Base-by-base conservation (phyloP, 2,888 invertebrate species). In the Patella caerulea region DNA sequence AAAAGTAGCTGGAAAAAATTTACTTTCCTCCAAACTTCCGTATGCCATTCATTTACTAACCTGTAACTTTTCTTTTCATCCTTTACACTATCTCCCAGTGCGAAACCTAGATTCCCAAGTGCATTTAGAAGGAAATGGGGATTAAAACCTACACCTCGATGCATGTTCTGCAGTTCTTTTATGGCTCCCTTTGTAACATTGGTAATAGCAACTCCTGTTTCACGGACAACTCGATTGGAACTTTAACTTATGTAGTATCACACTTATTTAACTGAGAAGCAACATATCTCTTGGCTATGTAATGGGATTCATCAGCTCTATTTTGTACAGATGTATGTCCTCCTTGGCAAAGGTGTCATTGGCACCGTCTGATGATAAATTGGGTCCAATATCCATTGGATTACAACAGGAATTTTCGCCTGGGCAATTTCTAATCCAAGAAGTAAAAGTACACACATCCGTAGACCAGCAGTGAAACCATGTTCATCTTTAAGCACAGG, bases 161-260 rank as follows among this genome's bases (percentile, higher is more conserved):
- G 14, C 54, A 77, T 15, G 45, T 69, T 45, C 11, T 69, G 55
- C 7, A 78, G 71, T 65, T 78, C 77, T 3, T 19, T 14, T 15
- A 82, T n/a, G n/a, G 76, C 79, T 3, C n/a, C 34, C 59, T 81
- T 76, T 54, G 78, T 76, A 2, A 79, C 73, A 34, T 76, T 59
- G 15, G 72, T 69, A n/a, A 81, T 81, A 3, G 76, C 65, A 12
- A 11, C 59, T 14, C 76, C 78, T 45, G 76, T 79, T 76, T 81
- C 79, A 72, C 74, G 55, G 52, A 76, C 76, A 29, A 29, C 29
- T 29, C 29, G 29, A 29, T 29, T 29, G 29, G 3, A 29, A 29
- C 29, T 2, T 29, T 3, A 2, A 2, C 29, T 29, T 29, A 29
- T 29, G 29, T 24, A 76, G 12, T n/a, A n/a, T n/a, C 59, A 5